Evolutionary conservation across 2,113 vertebrate genomes (phyloP), one percentile per base, ranked within the genome.

Genomic region (Anguilla japonica): DNA sequence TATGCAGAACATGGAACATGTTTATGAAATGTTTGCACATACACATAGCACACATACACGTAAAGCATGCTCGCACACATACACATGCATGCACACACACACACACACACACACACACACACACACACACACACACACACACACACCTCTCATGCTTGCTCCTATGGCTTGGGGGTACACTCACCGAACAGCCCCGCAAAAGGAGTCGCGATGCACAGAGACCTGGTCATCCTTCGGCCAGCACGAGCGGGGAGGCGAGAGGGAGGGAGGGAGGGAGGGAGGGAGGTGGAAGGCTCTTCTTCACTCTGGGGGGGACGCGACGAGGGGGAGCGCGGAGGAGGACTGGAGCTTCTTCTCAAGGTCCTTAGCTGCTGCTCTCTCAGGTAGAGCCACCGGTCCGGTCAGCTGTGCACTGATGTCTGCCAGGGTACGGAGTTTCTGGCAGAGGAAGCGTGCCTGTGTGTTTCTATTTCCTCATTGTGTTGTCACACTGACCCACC

Each of bases 181-280:
- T 86, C 63, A 87, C 86, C 86, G 9, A 87, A 41, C 81, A 87
- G 43, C 43, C 60, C 63, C 15, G 81, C 81, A 56, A 78, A 41
- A 14, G 86, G 86, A 22, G 86, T 75, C 9, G 83, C 29, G 13
- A 87, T 41, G 41, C 86, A 87, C 14, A 87, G 11, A n/a, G 60
- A 22, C 41, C 81, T 57, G 63, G 81, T 81, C 86, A 87, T 87
- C 63, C 11, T 40, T 82, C 83, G 26, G 29, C 4, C 6, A 2
- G 26, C 7, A 11, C 5, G 3, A 60, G 57, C 60, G 57, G 22
- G 16, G 39, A 82, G 41, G 1, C 13, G 40, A 79, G 22, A 16
- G 75, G 79, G 8, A 40, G 16, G 60, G 22, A 16, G 75, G 79
- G 22, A 16, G 75, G 79, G 8, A 40, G 16, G 60, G 22, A 16